A percentile compares a stretch with the other conserved stretches of the same genome.
These are phyloP conservation scores for Trematomus loennbergii DNA, from an alignment of 2,113 vertebrate genomes.

Conservation along the genomic window DNA sequence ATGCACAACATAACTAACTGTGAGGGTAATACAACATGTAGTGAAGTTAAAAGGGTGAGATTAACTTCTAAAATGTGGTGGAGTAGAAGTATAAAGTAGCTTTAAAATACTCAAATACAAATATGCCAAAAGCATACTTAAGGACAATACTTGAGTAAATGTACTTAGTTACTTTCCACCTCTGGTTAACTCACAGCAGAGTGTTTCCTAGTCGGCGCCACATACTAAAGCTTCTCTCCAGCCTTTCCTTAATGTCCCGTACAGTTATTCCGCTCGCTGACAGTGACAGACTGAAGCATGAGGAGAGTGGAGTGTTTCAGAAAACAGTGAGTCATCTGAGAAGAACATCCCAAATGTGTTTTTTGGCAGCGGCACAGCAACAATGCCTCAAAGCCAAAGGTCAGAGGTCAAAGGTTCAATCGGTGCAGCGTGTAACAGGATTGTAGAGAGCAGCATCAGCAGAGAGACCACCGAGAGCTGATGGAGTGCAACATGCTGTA, in stretches of 20 bases:
- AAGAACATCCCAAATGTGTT: conserved; percentile 55
- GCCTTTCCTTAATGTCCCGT: conserved; percentile 13
- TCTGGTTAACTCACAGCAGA: conserved; percentile 6
- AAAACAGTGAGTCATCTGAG: conserved; percentile 71
- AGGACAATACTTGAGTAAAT: no score
- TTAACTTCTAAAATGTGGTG: no score
- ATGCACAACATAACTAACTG: no score
- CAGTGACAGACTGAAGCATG: conserved; percentile 46
- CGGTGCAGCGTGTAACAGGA: conserved; percentile 40
- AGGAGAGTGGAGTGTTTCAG: conserved; percentile 68
- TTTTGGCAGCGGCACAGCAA: conserved; percentile 55
- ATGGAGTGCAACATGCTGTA: conserved; percentile 45
- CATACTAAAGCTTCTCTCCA: conserved; percentile 21
- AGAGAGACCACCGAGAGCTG: conserved; percentile 6
- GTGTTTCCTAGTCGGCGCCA: conserved; percentile 1
- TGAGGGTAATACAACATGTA: no score
- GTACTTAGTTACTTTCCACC: conserved; percentile 1
- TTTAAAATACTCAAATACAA: no score
- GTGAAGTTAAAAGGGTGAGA: no score
- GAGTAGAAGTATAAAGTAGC: no score
- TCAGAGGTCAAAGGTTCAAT: conserved; percentile 73
- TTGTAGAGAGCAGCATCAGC: conserved; percentile 18
- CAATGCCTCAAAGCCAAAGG: conserved; percentile 54
- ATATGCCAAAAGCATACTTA: no score
- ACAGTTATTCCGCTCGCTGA: conserved; percentile 33